Conservation (phyloP, 1,140 invertebrate genomes). For the Nymphalis io region DNA sequence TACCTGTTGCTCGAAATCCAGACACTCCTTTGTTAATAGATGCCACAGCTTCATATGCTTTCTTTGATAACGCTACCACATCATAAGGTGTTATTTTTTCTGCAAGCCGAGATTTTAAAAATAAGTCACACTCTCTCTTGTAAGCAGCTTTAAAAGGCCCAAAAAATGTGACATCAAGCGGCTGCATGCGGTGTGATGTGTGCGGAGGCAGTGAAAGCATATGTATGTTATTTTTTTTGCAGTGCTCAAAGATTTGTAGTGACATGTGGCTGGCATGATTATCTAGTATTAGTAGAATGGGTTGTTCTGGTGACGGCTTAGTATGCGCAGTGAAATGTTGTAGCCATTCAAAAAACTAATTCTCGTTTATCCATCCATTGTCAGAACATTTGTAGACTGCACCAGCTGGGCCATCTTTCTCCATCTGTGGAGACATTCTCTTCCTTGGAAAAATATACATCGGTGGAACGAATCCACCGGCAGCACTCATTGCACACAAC, state of each 20-base stretch:
- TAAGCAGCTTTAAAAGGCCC: conserved; percentile 37
- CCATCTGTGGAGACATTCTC: conserved; percentile 28
- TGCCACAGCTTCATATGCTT: conserved; percentile 41
- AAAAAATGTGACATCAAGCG: conserved; percentile 38
- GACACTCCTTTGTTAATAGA: conserved; percentile 45
- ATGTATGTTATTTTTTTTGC: conserved; percentile 56
- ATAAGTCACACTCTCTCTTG: conserved; percentile 46
- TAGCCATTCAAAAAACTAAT: conserved; percentile 31
- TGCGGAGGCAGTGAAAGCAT: conserved; percentile 40
- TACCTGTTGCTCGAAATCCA: conserved; percentile 42
- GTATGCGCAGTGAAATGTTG: conserved; percentile 18
- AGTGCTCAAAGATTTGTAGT: conserved; percentile 62
- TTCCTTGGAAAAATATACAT: conserved; percentile 36
- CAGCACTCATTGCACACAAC: conserved; percentile 27
- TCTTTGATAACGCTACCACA: conserved; percentile 39
- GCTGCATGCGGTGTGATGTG: conserved; percentile 38
- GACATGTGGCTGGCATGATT: conserved; percentile 36
- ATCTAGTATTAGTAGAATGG: conserved; percentile 32
- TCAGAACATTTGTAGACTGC: conserved; percentile 26
- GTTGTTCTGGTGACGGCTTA: conserved; percentile 28
- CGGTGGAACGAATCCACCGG: conserved; percentile 22
- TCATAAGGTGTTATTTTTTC: conserved; percentile 55
- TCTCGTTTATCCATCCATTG: conserved; percentile 34
- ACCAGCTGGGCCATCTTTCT: conserved; percentile 30
- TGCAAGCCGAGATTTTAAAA: conserved; percentile 35